A percentile compares a stretch with the other conserved stretches of the same genome.
Evolutionary conservation across 2,113 vertebrate species (phyloP).

Genomic region (Archilochus colubris): DNA sequence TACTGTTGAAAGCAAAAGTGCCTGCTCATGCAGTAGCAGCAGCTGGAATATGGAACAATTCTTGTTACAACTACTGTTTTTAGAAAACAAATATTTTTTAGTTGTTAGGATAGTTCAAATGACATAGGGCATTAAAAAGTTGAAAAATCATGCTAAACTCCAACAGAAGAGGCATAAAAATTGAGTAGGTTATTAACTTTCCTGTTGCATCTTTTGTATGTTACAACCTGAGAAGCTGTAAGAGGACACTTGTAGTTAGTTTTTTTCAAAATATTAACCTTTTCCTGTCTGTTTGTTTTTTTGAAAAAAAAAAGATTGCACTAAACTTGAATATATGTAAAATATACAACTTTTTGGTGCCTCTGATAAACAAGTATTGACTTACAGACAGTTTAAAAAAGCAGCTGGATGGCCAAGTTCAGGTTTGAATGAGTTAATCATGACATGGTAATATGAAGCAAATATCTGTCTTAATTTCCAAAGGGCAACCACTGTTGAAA

Average conservation of each 20-base stretch:
- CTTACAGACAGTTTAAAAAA: background rate
- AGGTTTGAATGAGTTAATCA: background rate
- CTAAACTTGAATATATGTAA: background rate
- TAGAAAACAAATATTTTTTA: background rate
- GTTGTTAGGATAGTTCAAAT: background rate
- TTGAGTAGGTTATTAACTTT: background rate
- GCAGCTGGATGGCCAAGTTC: background rate
- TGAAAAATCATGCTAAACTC: background rate
- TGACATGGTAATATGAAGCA: background rate
- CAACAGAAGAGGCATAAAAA: background rate
- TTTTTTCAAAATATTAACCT: background rate
- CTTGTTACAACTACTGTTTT: background rate
- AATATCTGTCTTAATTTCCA: background rate
- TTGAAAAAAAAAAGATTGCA: background rate
- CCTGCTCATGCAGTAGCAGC: background rate
- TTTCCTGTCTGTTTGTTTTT: background rate
- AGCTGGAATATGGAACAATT: background rate
- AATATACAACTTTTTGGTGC: background rate
- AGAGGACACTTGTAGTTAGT: fast-evolving
- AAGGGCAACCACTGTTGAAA: background rate
- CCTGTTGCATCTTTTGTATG: background rate
- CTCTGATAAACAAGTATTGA: background rate
- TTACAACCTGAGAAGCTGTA: background rate
- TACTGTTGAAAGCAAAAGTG: background rate
- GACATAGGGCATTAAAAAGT: background rate